phyloP scores from a whole-genome alignment of 2,888 invertebrate genomes.

The Allygus modestus region DNA sequence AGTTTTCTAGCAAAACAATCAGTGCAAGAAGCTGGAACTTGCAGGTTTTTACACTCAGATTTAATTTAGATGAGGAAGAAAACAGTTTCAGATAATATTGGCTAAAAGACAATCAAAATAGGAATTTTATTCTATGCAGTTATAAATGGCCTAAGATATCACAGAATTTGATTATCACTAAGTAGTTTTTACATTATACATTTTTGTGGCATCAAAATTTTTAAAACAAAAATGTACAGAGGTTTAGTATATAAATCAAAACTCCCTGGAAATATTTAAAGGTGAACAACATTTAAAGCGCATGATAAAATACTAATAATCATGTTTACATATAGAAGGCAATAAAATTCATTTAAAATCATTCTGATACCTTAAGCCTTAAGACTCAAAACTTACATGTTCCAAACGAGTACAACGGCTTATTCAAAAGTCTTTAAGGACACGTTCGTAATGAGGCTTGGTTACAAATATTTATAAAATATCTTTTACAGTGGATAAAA shows the following conservation, averaged over 20 bases:
- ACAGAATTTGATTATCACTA: constrained; percentile 42
- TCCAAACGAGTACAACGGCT: neutral
- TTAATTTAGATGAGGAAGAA: too few species aligned
- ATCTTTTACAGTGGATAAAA: constrained; percentile 44
- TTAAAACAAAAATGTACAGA: neutral
- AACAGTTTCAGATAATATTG: too few species aligned
- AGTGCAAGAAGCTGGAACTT: too few species aligned
- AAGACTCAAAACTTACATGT: neutral
- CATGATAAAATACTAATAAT: neutral
- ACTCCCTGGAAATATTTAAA: neutral
- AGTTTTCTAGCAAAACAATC: too few species aligned
- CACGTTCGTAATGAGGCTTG: neutral
- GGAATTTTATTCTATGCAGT: neutral
- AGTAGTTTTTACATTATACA: constrained; percentile 28
- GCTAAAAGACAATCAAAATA: neutral
- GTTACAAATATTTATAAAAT: constrained; percentile 29
- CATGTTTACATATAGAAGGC: neutral
- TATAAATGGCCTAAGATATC: constrained; percentile 52
- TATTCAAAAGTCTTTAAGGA: neutral
- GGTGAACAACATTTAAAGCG: neutral
- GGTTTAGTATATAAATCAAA: neutral
- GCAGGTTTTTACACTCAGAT: too few species aligned
- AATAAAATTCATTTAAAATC: constrained; percentile 7
- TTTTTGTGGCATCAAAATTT: neutral
- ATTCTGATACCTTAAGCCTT: neutral